These are phyloP conservation scores for Chironomus tentans DNA, from an alignment of 2,888 invertebrate species.

Conservation along the genomic window DNA sequence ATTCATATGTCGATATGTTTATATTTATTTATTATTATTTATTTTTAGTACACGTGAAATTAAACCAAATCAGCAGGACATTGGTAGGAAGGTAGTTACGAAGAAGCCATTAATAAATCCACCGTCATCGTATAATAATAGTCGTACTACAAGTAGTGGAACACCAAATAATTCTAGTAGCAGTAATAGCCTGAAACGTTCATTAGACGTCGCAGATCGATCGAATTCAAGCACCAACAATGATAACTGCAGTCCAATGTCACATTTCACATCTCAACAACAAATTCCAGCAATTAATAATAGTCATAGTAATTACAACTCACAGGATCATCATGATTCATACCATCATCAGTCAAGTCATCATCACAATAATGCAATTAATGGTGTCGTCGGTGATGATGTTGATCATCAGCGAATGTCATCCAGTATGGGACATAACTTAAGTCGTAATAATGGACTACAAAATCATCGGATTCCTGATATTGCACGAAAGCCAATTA, in stretches of 20 bases:
- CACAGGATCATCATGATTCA: conserved; percentile 23
- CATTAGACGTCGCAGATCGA: conserved; percentile 30
- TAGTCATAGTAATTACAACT: conserved; percentile 28
- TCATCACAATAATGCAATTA: conserved; percentile 25
- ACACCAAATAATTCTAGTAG: conserved; percentile 18
- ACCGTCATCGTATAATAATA: neutral
- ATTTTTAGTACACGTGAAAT: conserved; percentile 80
- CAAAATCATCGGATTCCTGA: conserved; percentile 50
- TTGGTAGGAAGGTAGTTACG: conserved; percentile 78
- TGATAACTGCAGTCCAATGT: conserved; percentile 17
- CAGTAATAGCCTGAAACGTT: conserved; percentile 11
- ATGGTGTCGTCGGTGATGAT: conserved; percentile 20
- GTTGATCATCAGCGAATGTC: conserved; percentile 13
- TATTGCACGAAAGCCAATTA: conserved; percentile 63
- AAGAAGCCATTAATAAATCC: conserved; percentile 41
- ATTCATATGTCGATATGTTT: neutral
- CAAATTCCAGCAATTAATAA: conserved; percentile 14
- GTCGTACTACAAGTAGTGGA: neutral
- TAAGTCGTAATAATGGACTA: conserved; percentile 33
- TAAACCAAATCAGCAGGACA: conserved; percentile 82
- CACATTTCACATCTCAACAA: conserved; percentile 21
- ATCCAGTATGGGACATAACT: conserved; percentile 21
- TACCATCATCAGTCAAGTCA: conserved; percentile 20
- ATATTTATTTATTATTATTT: conserved; percentile 26
- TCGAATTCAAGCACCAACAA: conserved; percentile 20